Percentiles rank a stretch among this genome's conserved stretches.
Conservation (phyloP, 2,888 invertebrate genomes). For the Fragum whitleyi region DNA sequence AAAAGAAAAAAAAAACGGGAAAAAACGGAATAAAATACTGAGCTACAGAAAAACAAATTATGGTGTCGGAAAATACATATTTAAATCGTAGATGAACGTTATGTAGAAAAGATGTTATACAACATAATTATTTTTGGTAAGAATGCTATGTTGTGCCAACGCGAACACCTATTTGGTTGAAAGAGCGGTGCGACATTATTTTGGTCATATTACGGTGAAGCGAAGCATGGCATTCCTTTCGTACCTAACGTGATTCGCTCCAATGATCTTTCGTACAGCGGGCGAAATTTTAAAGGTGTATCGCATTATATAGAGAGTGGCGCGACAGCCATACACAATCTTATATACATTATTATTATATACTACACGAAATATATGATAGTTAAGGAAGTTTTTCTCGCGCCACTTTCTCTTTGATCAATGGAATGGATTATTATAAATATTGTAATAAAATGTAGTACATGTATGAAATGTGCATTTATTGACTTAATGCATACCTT, state of each 20-base stretch:
- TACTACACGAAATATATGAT: conserved; percentile 1
- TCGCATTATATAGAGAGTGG: conserved; percentile 13
- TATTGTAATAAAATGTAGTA: conserved; percentile 1
- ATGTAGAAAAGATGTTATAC: too few species aligned
- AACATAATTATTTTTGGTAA: too few species aligned
- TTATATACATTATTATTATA: conserved; percentile 23
- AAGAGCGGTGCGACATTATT: conserved; percentile 4
- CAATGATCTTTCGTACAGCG: conserved; percentile 21
- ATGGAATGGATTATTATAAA: conserved; percentile 4
- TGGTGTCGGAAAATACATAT: too few species aligned
- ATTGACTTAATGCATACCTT: not conserved
- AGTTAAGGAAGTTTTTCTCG: not conserved
- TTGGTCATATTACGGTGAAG: conserved; percentile 27
- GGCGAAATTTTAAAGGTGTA: conserved; percentile 13
- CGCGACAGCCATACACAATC: not conserved
- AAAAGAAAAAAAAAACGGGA: too few species aligned
- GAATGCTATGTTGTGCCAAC: too few species aligned
- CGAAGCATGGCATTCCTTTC: conserved; percentile 47
- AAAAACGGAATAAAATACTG: too few species aligned
- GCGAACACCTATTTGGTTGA: too few species aligned
- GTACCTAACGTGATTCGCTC: conserved; percentile 36
- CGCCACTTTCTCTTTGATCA: conserved; percentile 4
- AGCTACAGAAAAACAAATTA: too few species aligned
- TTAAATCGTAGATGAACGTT: too few species aligned
- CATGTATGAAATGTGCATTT: not conserved